Evolutionary conservation across 2,888 invertebrate genomes (phyloP).

Genomic region (Augochlorella aurata): DNA sequence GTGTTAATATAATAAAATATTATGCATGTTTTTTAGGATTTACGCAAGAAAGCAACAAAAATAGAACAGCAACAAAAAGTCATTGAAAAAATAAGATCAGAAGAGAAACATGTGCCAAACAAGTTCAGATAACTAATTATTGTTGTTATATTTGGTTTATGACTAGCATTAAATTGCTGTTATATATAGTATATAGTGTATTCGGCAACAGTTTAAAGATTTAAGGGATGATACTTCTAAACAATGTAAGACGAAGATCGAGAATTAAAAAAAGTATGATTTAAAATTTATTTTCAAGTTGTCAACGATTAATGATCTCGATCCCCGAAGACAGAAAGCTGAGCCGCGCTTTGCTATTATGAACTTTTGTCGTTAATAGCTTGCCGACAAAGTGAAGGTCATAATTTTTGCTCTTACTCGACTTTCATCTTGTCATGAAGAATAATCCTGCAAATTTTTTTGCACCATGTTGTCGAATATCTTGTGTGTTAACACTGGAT

Average conservation of each 20-base stretch:
- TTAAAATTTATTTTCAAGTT: not conserved
- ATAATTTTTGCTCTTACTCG: not conserved
- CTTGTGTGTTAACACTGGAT: not conserved
- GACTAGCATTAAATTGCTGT: not conserved
- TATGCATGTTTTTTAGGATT: conserved; percentile 66
- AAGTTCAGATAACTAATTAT: conserved; percentile 51
- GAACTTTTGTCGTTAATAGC: not conserved
- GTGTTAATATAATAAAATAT: not conserved
- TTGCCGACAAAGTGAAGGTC: not conserved
- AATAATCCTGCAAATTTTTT: not conserved
- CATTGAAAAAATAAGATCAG: conserved; percentile 81
- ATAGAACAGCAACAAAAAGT: conserved; percentile 77
- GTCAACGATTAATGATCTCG: not conserved
- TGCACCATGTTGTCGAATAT: not conserved
- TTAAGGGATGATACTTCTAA: not conserved
- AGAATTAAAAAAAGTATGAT: no score
- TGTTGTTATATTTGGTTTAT: no score
- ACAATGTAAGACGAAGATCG: not conserved
- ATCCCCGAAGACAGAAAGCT: not conserved
- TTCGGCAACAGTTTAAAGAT: not conserved
- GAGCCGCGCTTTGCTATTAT: not conserved
- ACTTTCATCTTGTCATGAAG: not conserved
- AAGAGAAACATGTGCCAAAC: conserved; percentile 74
- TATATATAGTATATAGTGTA: not conserved
- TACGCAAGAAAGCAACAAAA: conserved; percentile 67